These are phyloP conservation scores for Scaptomyza reducta DNA, from an alignment of 2,888 invertebrate genomes.

Conservation along the genomic window DNA sequence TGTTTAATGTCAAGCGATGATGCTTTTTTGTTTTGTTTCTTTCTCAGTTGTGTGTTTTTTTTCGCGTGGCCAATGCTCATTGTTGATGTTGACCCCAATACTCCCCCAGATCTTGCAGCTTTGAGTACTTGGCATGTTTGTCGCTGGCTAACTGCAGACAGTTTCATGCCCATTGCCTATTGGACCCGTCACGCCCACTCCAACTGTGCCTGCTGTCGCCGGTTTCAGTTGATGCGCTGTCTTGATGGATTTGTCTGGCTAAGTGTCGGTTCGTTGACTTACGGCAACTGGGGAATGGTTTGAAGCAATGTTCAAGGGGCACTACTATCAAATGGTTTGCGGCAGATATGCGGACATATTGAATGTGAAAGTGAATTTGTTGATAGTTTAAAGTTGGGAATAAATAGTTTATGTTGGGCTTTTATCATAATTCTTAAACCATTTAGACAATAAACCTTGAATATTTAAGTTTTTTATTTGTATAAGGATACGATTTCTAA, in stretches of 20 bases:
- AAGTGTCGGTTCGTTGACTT: conserved; percentile 63
- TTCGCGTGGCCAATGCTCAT: conserved; percentile 18
- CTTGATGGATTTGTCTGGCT: conserved; percentile 75
- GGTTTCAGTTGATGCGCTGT: conserved; percentile 48
- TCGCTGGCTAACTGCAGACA: conserved; percentile 60
- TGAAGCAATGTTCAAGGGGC: neutral
- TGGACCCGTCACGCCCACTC: conserved; percentile 25
- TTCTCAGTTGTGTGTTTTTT: conserved; percentile 2
- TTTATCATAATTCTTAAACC: no score
- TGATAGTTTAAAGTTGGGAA: neutral
- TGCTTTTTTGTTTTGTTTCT: neutral
- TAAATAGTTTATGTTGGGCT: neutral
- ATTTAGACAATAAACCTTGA: no score
- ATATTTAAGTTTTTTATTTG: no score
- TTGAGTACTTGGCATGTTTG: conserved; percentile 49
- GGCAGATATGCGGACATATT: neutral
- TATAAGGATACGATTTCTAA: no score
- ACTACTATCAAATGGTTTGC: conserved; percentile 3
- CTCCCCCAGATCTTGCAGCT: conserved; percentile 24
- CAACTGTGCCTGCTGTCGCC: neutral
- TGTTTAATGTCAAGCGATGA: conserved; percentile 78
- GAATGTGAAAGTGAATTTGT: conserved; percentile 1
- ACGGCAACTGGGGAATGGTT: conserved; percentile 23
- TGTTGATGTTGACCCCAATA: conserved; percentile 43
- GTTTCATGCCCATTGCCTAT: conserved; percentile 65